Base-by-base conservation (phyloP, 2,888 invertebrate species). In the Cryptosula pallasiana region DNA sequence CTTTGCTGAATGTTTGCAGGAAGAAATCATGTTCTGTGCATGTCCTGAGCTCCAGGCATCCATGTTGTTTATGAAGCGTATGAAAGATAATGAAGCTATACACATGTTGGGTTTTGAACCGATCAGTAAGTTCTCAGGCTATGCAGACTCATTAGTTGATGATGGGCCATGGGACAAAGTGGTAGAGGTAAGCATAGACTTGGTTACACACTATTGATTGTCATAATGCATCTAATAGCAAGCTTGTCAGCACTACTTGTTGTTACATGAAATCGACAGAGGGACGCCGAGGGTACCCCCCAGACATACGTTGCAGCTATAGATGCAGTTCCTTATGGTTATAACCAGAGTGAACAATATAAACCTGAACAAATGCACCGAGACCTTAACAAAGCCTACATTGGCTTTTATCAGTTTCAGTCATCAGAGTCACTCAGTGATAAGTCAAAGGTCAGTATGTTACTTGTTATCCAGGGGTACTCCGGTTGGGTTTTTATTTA, bases 41-140 rank as follows among this genome's bases (percentile, higher is more conserved):
- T 81, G 81, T 74, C 93, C 93, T 0, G 93, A 93, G 85, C 84
- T 93, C 72, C 86, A 93, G 70, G 88, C 89, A 1, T 87, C 89
- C 25, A 87, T 93, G 86, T 84, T 92, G 74, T 91, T 90, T 63
- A 90, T 91, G 74, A 93, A 93, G 84, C 88, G 90, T 5, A 86
- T 93, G 79, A 92, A 92, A 84, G 92, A 92, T 83, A 93, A 93
- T 84, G 93, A 93, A 85, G 90, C 91, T 35, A 84, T 93, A 75
- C 88, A 90, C 76, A 88, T 91, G 55, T 90, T 91, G 81, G 90
- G 90, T 34, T 89, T 89, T 63, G 87, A 91, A 76, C 88, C 90
- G 80, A 88, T 91, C 75, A 85, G 89, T 0, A 85, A 73, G 2
- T 78, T 77, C 55, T 72, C 69, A 1, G 81, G 82, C 13, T 81